These are phyloP conservation scores for Zele albiditarsus DNA, from an alignment of 2,888 invertebrate genomes.

Conservation along the genomic window DNA sequence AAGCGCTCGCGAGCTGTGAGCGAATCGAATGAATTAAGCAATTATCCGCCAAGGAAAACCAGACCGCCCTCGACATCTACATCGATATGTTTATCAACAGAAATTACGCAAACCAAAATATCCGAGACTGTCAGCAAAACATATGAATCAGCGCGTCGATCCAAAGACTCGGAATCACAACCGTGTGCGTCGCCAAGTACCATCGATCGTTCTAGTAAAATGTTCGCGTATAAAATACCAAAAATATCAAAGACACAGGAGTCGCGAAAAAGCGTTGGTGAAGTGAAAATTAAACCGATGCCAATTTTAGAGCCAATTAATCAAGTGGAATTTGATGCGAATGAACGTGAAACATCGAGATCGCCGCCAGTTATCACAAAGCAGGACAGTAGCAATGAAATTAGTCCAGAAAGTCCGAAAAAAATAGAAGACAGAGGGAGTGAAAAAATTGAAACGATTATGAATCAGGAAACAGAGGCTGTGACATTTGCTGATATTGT, in stretches of 20 bases:
- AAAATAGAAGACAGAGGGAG: conserved; percentile 46
- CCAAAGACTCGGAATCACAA: conserved; percentile 18
- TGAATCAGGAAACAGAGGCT: conserved; percentile 44
- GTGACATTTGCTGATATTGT: conserved; percentile 66
- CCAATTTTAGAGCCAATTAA: conserved; percentile 64
- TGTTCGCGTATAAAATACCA: conserved; percentile 52
- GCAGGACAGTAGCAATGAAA: conserved; percentile 53
- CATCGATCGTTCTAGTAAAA: conserved; percentile 40
- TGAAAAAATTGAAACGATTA: conserved; percentile 42
- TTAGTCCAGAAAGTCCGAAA: conserved; percentile 39
- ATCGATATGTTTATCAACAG: conserved; percentile 18
- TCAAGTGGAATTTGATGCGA: conserved; percentile 54
- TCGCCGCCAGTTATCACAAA: conserved; percentile 69
- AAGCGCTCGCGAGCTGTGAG: conserved; percentile 26
- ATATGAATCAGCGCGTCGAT: conserved; percentile 5
- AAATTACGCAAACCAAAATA: conserved; percentile 31
- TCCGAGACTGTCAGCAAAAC: not conserved
- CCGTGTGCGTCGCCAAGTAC: conserved; percentile 12
- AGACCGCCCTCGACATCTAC: conserved; percentile 17
- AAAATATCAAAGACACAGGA: conserved; percentile 45
- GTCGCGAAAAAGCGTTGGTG: not conserved
- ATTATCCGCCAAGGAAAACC: conserved; percentile 23
- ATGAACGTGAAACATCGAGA: conserved; percentile 63
- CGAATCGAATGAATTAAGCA: conserved; percentile 23
- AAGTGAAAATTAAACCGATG: conserved; percentile 52